These are phyloP conservation scores for Arenaria interpres DNA, from an alignment of 2,113 vertebrate genomes.

Conservation along the genomic window DNA sequence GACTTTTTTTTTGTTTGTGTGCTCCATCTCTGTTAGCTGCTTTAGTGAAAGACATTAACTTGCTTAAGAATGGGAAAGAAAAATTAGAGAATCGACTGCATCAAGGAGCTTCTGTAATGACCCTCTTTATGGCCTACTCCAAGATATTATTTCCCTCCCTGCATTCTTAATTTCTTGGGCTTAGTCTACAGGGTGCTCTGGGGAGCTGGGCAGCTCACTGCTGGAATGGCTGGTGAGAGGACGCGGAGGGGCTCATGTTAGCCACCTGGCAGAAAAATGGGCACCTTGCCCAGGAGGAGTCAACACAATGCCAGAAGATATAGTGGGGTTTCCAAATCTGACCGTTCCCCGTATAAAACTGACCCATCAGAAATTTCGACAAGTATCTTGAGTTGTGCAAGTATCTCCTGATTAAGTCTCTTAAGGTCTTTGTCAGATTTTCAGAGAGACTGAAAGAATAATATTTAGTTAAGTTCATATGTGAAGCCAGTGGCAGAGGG, in stretches of 20 bases:
- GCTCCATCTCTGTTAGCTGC: background rate
- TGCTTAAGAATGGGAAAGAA: background rate
- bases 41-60: background rate
- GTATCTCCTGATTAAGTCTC: background rate
- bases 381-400: fast-evolving
- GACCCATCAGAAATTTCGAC: background rate
- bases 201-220: background rate
- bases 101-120: background rate
- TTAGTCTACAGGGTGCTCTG: background rate
- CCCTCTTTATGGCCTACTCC: background rate
- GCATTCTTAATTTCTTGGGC: background rate
- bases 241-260: background rate
- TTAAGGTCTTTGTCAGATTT: background rate
- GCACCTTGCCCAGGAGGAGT: background rate
- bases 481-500: background rate
- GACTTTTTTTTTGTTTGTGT: background rate
- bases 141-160: background rate
- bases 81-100: background rate
- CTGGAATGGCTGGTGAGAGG: background rate
- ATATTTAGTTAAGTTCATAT: background rate
- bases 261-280: background rate
- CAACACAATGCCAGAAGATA: background rate
- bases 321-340: background rate
- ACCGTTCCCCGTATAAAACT: background rate
- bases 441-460: background rate